These are phyloP conservation scores for Celastrina argiolus DNA, from an alignment of 2,888 invertebrate genomes.

Conservation along the genomic window DNA sequence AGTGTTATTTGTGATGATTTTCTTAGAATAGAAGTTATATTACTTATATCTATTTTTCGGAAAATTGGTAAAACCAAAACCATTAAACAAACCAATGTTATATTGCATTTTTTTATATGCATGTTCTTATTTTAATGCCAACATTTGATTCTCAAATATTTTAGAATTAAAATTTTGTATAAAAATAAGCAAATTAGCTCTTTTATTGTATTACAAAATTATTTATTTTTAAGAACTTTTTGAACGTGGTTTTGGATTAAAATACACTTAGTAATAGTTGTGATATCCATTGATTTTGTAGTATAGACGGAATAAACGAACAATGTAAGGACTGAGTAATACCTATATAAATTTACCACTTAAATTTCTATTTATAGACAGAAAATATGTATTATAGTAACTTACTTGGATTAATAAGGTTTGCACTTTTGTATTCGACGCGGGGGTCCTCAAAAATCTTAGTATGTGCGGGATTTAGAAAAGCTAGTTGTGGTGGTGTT, in stretches of 20 bases:
- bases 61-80: no score
- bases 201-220: slow-evolving; percentile 27
- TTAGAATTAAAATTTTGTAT: neutral
- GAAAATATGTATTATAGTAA: neutral
- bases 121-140: neutral
- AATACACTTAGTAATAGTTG: neutral
- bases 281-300: neutral
- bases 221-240: neutral
- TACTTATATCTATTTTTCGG: no score
- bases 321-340: neutral
- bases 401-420: slow-evolving; percentile 92
- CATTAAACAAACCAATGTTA: neutral
- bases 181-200: neutral
- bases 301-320: neutral
- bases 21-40: no score
- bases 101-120: neutral
- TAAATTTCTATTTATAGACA: neutral
- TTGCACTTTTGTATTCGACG: slow-evolving; percentile 93
- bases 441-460: slow-evolving; percentile 84
- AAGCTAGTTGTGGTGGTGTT: slow-evolving; percentile 94
- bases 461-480: slow-evolving; percentile 87
- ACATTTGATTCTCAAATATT: neutral
- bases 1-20: no score
- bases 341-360: neutral
- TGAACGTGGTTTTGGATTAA: neutral